Evolutionary conservation across 2,888 invertebrate species (phyloP).

Genomic region (Trisateles emortualis): DNA sequence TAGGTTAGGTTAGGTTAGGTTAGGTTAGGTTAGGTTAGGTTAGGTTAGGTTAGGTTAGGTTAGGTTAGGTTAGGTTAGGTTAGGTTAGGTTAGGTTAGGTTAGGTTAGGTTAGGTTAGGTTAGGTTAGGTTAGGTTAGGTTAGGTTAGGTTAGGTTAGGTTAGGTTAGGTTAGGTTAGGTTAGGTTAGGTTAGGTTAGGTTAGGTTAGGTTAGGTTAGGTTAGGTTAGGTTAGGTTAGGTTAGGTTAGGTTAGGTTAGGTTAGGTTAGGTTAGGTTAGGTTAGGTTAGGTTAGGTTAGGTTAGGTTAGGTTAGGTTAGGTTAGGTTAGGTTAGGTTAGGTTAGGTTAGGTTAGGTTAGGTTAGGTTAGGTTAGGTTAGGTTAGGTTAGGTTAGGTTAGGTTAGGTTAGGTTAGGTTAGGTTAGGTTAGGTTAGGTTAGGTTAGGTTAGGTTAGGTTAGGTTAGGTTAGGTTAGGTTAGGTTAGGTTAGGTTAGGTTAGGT

Average conservation of each 20-base stretch:
- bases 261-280: conserved; percentile 2
- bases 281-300: conserved; percentile 2
- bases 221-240: conserved; percentile 4
- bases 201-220: conserved; percentile 5
- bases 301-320: conserved; percentile 2
- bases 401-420: conserved; percentile 2
- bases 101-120: conserved; percentile 41
- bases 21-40: conserved; percentile 45
- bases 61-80: conserved; percentile 49
- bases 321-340: conserved; percentile 1
- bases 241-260: conserved; percentile 2
- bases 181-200: conserved; percentile 5
- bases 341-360: conserved; percentile 2
- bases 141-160: conserved; percentile 5
- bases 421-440: conserved; percentile 2
- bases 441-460: conserved; percentile 2
- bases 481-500: conserved; percentile 2
- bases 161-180: conserved; percentile 5
- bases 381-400: neutral
- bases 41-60: conserved; percentile 46
- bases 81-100: conserved; percentile 41
- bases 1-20: conserved; percentile 50
- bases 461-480: conserved; percentile 2
- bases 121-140: conserved; percentile 5
- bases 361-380: conserved; percentile 1